Evolutionary conservation across 1,140 invertebrate genomes (phyloP), one percentile per base, ranked within the genome.

Genomic region (Drosophila arawakana): DNA sequence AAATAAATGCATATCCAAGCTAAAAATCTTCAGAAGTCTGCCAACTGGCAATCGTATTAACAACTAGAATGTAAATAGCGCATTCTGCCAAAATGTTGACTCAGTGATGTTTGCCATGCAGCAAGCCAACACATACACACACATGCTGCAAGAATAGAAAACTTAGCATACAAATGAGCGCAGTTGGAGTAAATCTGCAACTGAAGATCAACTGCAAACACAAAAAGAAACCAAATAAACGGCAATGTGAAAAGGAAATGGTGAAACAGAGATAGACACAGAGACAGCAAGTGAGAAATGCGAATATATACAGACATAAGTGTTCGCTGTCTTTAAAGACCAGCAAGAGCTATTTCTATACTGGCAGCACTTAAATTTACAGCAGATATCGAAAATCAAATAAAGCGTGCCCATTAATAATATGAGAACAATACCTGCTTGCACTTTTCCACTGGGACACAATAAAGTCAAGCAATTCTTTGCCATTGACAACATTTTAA

Each of bases 401-500:
- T 58, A 62, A 18, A 50, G 62, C 5, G 8, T 13, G 25, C 59
- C 60, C 61, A 70, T 58, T 70, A 82, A 76, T 83, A 79, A 41
- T 67, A 41, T 43, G 54, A 55, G 70, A 78, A 47, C 52, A 71
- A 66, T 21, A 39, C 10, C 34, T 47, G 4, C 9, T 25, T 15
- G 11, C 50, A 34, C 10, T 43, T 43, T 18, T 8, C 21, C 7
- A 43, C 3, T 41, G 47, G 54, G 37, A 59, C 3, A 21, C 65
- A 55, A 54, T 55, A 68, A 76, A 75, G 73, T 66, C 69, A 58
- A 47, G 49, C 35, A 55, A 46, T 65, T 55, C 49, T 37, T 55
- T 34, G 67, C 82, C 63, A 85, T 76, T 73, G 81, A 85, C 81
- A 85, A 86, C 76, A 66, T 86, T 85, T 85, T 85, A 85, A 85